Percentiles rank a stretch among this genome's conserved stretches.
Evolutionary conservation across 2,797 vertebrate genomes (phyloP).

Genomic region (Margarornis squamiger): DNA sequence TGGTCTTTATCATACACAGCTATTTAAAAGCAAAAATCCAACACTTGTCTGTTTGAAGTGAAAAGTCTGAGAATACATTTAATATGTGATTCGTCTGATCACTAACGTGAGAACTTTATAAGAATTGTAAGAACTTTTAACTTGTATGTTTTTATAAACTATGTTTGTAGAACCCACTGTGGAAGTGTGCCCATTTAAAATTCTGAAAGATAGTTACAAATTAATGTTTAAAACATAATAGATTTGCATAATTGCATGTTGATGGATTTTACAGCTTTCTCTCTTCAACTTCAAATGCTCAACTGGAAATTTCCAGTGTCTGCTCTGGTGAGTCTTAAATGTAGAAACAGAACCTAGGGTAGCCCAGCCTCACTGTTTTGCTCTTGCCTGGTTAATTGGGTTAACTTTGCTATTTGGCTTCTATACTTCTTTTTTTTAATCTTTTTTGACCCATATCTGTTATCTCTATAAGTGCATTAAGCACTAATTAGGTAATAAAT

Average conservation of each 20-base stretch:
- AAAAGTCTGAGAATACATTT: not conserved
- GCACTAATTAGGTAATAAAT: not conserved
- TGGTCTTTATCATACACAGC: not conserved
- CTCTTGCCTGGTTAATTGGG: not conserved
- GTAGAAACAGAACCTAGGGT: not conserved
- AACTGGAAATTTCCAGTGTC: not conserved
- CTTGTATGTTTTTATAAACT: not conserved
- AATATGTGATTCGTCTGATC: not conserved
- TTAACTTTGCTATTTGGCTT: not conserved
- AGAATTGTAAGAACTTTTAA: not conserved
- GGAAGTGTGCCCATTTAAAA: not conserved
- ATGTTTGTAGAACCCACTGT: not conserved
- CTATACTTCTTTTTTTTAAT: not conserved
- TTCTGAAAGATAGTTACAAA: not conserved
- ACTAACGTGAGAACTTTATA: not conserved
- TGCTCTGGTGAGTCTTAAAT: not conserved
- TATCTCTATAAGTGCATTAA: not conserved
- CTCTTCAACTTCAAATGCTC: not conserved
- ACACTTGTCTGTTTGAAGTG: not conserved
- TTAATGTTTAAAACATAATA: not conserved
- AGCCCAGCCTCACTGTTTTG: not conserved
- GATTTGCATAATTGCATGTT: not conserved
- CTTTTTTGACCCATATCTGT: not conserved
- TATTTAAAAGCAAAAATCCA: conserved; percentile 19
- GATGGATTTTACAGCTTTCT: not conserved